Percentiles rank a stretch among this genome's conserved stretches.
These are phyloP conservation scores for Listrodromus nycthemerus DNA, from an alignment of 2,888 invertebrate species.

Conservation along the genomic window DNA sequence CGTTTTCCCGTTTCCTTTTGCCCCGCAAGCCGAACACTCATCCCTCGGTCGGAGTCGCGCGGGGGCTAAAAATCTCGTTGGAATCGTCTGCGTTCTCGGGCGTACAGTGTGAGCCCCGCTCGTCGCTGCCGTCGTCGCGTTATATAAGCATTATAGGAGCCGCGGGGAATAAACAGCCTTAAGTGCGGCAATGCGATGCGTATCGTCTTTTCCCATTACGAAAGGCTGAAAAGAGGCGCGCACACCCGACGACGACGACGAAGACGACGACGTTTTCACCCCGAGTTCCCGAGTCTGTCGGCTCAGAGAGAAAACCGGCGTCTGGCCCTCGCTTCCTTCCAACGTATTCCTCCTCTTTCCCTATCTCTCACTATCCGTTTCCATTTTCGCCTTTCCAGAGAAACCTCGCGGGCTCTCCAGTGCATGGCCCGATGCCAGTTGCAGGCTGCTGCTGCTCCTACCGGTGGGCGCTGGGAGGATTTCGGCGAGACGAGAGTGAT, in stretches of 20 bases:
- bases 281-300: conserved; percentile 43
- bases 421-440: conserved; percentile 80
- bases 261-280: conserved; percentile 51
- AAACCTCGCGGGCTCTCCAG: conserved; percentile 61
- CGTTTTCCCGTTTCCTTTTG: neutral
- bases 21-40: conserved; percentile 12
- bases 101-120: conserved; percentile 11
- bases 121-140: conserved; percentile 62
- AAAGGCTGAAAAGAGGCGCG: conserved; percentile 66
- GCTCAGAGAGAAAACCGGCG: conserved; percentile 37
- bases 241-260: neutral
- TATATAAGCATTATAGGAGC: conserved; percentile 77
- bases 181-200: conserved; percentile 81
- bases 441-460: conserved; percentile 69
- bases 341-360: conserved; percentile 23
- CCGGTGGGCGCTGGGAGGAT: conserved; percentile 34
- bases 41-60: neutral
- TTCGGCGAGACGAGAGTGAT: conserved; percentile 66
- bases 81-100: conserved; percentile 17
- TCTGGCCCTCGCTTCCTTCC: conserved; percentile 56
- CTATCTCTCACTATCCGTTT: conserved; percentile 70
- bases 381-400: conserved; percentile 75
- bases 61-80: conserved; percentile 6
- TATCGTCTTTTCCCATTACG: conserved; percentile 83
- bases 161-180: conserved; percentile 80